Percentiles rank a stretch among this genome's conserved stretches.
Conservation (phyloP, 2,113 vertebrate genomes). For the Rhegmatorhina hoffmannsi region DNA sequence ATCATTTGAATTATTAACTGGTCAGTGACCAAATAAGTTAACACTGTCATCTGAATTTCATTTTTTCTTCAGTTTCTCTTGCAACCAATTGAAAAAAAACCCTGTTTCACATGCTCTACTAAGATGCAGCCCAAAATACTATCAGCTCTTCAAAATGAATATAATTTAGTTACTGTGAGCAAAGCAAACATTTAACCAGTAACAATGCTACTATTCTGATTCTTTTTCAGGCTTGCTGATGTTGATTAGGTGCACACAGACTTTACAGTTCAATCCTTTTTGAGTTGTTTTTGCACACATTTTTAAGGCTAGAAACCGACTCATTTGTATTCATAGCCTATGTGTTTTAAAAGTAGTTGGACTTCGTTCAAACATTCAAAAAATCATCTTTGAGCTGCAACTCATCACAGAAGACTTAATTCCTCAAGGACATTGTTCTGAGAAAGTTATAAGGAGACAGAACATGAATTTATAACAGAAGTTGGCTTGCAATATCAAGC, state of each 20-base stretch:
- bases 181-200: background rate
- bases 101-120: background rate
- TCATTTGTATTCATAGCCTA: background rate
- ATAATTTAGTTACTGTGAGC: background rate
- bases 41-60: background rate
- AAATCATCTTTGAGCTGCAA: background rate
- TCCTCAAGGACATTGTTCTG: constrained; percentile 14
- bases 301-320: background rate
- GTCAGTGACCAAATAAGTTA: background rate
- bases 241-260: background rate
- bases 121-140: background rate
- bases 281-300: background rate
- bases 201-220: background rate
- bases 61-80: background rate
- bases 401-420: constrained; percentile 23
- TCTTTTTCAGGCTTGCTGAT: background rate
- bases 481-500: background rate
- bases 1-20: background rate
- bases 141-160: background rate
- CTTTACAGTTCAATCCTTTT: background rate
- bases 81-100: background rate
- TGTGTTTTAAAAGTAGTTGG: constrained; percentile 25
- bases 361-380: constrained; percentile 14
- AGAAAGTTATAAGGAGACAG: constrained; percentile 17
- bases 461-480: constrained; percentile 5